Evolutionary conservation across 2,113 vertebrate species (phyloP).

Genomic region (Carassius auratus): DNA sequence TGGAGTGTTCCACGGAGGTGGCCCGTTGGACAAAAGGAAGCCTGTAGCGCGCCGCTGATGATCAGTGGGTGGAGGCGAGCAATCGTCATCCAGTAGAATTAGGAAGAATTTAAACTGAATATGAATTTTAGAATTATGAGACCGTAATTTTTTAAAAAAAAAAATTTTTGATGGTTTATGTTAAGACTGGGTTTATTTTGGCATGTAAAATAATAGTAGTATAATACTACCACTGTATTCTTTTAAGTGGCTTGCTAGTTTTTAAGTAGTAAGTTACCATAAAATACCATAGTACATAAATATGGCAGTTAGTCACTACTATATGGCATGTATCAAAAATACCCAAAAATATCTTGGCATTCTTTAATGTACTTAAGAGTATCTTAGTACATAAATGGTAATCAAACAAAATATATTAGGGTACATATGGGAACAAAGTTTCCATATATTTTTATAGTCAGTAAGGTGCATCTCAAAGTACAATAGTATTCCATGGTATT

Average conservation of each 20-base stretch:
- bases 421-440: not conserved
- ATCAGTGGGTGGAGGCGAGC: constrained; percentile 37
- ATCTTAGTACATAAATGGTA: not conserved
- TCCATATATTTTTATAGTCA: not conserved
- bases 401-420: not conserved
- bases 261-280: not conserved
- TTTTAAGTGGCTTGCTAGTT: not conserved
- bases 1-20: constrained; percentile 42
- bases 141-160: too few species aligned
- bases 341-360: not conserved
- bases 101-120: not conserved
- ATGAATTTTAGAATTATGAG: not conserved
- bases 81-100: constrained; percentile 19
- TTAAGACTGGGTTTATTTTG: not conserved
- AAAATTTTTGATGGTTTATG: not conserved
- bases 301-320: not conserved
- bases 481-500: too few species aligned
- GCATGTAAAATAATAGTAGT: not conserved
- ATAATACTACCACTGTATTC: not conserved
- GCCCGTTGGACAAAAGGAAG: constrained; percentile 58
- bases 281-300: not conserved
- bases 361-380: not conserved
- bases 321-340: not conserved
- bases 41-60: constrained; percentile 26
- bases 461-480: not conserved